These are phyloP conservation scores for Drosophila parabipectinata DNA, from an alignment of 1,140 invertebrate genomes.

Conservation along the genomic window DNA sequence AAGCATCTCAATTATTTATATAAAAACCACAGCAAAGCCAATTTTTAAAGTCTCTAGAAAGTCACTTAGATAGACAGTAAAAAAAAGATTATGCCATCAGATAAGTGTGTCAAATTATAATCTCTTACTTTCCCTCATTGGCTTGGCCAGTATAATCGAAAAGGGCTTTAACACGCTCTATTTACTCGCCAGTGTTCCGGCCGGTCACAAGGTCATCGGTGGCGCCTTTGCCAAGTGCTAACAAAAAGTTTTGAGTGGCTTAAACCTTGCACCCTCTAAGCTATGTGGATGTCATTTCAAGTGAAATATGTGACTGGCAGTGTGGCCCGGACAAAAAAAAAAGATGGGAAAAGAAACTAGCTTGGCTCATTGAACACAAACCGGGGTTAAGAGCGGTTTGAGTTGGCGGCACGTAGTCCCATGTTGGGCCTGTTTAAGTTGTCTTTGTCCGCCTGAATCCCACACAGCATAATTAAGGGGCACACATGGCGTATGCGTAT, in stretches of 20 bases:
- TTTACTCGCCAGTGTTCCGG: slow-evolving; percentile 42
- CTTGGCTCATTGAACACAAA: slow-evolving; percentile 68
- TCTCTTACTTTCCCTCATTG: slow-evolving; percentile 2
- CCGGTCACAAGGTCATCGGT: slow-evolving; percentile 64
- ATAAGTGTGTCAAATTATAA: slow-evolving; percentile 13
- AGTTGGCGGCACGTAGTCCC: slow-evolving; percentile 58
- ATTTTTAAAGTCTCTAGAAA: not conserved
- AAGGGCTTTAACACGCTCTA: slow-evolving; percentile 36
- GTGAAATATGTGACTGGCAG: slow-evolving; percentile 75
- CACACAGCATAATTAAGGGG: slow-evolving; percentile 69
- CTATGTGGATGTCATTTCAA: slow-evolving; percentile 65
- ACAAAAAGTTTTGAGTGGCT: slow-evolving; percentile 74
- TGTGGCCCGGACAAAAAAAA: slow-evolving; percentile 32
- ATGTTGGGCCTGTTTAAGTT: slow-evolving; percentile 69
- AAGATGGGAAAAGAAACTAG: slow-evolving; percentile 10
- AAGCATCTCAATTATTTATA: not conserved
- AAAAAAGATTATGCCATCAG: not conserved
- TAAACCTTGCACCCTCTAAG: slow-evolving; percentile 11
- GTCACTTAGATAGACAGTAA: not conserved
- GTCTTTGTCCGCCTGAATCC: slow-evolving; percentile 46
- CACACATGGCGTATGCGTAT: slow-evolving; percentile 74
- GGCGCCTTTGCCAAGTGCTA: slow-evolving; percentile 65
- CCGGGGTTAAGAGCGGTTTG: not conserved
- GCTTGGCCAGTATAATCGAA: slow-evolving; percentile 10
- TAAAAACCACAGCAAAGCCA: not conserved